Evolutionary conservation across 2,888 invertebrate genomes (phyloP), one percentile per base, ranked within the genome.

Genomic region (Synanthedon andrenaeformis): DNA sequence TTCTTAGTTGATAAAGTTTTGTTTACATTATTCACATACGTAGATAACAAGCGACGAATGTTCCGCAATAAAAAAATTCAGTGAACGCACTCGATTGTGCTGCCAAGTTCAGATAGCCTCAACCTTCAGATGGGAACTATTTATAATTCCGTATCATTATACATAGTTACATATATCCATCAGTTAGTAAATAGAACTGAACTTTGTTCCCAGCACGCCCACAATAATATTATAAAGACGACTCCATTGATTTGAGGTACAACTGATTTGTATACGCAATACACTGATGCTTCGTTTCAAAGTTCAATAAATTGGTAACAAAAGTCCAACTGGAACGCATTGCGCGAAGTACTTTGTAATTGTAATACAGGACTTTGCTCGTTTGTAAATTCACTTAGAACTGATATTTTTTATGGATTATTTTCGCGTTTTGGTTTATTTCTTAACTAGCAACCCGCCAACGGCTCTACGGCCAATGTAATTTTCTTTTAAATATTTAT

Each of bases 81-180:
- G 45, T 12, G 45, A 45, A 45, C 6, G 14, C n/a, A 13, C 5
- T 13, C 45, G 13, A 45, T 45, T 6, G 42, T 53, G 14, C 52
- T 61, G 69, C 65, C 70, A 69, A 67, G 56, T 23, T 51, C 51
- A 13, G 13, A 57, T 62, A 74, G 66, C 79, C 82, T 75, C 72
- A 79, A 80, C 82, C 82, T 83, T 82, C 82, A 64, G 62, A 67
- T 66, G 61, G 59, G 59, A 57, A 74, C 81, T 82, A 84, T 80
- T 81, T 76, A 80, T 82, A 79, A 67, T 62, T 62, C 61, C 67
- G 45, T 45, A 45, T 49, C 17, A 49, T 49, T 49, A 17, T 35
- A 35, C 10, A 35, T 49, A 14, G 49, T 17, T 49, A 17, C 49
- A 49, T 17, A 49, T 49, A 23, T 12, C 17, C 49, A 49, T 6